Evolutionary conservation across 2,113 vertebrate genomes (phyloP), one percentile per base, ranked within the genome.

Genomic region (Anolis carolinensis): DNA sequence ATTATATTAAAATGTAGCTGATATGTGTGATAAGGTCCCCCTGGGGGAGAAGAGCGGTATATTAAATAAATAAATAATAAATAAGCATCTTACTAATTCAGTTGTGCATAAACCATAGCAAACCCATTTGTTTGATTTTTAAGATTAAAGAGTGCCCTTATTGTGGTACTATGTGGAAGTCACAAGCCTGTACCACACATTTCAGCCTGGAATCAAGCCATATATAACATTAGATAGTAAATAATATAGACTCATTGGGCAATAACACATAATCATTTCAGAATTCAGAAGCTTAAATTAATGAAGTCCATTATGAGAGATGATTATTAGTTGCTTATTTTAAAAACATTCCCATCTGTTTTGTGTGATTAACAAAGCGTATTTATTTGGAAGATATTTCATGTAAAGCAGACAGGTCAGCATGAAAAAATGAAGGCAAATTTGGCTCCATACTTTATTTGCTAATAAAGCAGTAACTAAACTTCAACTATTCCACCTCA

Each of bases 301-400:
- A 67, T 50, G 68, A 16, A 89, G 27, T 81, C 39, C 55, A 70
- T 62, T 83, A 71, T 89, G 90, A 94, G 90, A 93, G 83, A 84
- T 88, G 0, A 70, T 82, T 67, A 89, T 78, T 72, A 34, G 62
- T 81, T 71, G 68, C 79, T 81, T 78, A 88, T 89, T 73, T 90
- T 86, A 30, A 95, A 91, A 90, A 92, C 89, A 95, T 97, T 98
- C 97, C 97, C 97, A 98, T 98, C 97, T 90, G 97, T 97, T 98
- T 98, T 98, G 97, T 97, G 97, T 97, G 97, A 96, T 91, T 16
- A 80, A 97, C 95, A 92, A 85, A 93, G 91, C 87, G 93, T 48
- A 5, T 34, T 89, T 65, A 16, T 39, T 86, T 44, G n/a, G 90
- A 36, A 86, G 84, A 87, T 2, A 0, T 67, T 79, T 88, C 92